Conservation (phyloP, 1,140 invertebrate species). For the Pissodes strobi region DNA sequence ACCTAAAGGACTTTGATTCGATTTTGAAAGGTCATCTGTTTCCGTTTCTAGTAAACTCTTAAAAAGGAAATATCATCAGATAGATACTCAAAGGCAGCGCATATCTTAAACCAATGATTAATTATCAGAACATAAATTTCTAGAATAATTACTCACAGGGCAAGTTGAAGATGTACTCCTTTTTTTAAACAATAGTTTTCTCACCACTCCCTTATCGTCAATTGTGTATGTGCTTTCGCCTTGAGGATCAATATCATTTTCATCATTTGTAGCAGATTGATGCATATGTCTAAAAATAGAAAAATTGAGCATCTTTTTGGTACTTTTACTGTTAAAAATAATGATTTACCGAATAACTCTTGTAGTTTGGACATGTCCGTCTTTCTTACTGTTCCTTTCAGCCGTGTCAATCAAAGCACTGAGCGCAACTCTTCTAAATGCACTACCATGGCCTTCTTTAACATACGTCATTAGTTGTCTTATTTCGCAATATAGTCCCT, state of each 20-base stretch:
- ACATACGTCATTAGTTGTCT: conserved; percentile 91
- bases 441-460: conserved; percentile 93
- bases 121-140: too few species aligned
- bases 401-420: conserved; percentile 89
- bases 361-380: conserved; percentile 76
- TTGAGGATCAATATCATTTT: conserved; percentile 58
- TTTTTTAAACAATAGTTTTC: conserved; percentile 85
- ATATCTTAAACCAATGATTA: too few species aligned
- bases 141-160: conserved; percentile 70
- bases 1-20: conserved; percentile 76
- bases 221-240: conserved; percentile 63
- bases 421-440: conserved; percentile 88
- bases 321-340: too few species aligned
- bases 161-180: conserved; percentile 84
- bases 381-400: conserved; percentile 73
- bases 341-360: conserved; percentile 83
- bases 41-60: conserved; percentile 83
- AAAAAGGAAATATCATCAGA: too few species aligned
- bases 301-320: too few species aligned
- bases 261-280: conserved; percentile 65
- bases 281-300: conserved; percentile 68
- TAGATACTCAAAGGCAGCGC: too few species aligned
- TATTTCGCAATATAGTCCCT: conserved; percentile 90
- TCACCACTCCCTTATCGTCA: conserved; percentile 72
- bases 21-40: conserved; percentile 69